Evolutionary conservation across 2,888 invertebrate species (phyloP).

Genomic region (Kuschelorhynchus macadamiae): DNA sequence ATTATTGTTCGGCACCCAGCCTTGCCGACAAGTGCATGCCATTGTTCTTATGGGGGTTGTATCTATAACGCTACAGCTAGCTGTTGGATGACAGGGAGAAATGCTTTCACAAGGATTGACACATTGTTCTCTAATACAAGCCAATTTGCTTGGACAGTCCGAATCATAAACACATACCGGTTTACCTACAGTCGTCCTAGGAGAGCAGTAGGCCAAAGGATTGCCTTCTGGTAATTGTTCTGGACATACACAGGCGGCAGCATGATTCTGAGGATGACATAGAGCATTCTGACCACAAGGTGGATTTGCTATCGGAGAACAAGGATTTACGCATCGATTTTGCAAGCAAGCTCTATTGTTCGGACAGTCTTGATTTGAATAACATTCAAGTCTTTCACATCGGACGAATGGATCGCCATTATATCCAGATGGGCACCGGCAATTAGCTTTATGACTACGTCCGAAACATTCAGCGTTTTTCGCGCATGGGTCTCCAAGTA

Average conservation of each 20-base stretch:
- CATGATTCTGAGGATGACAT: constrained; percentile 86
- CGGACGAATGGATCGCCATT: constrained; percentile 85
- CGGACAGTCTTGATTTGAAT: constrained; percentile 84
- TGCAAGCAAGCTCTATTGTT: constrained; percentile 80
- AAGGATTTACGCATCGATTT: constrained; percentile 85
- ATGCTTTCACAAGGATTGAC: constrained; percentile 84
- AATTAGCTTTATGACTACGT: constrained; percentile 82
- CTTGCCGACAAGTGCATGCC: constrained; percentile 89
- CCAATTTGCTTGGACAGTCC: constrained; percentile 85
- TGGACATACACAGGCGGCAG: constrained; percentile 87
- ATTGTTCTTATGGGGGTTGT: constrained; percentile 89
- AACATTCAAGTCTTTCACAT: constrained; percentile 85
- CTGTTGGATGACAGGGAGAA: constrained; percentile 82
- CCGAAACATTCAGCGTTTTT: constrained; percentile 89
- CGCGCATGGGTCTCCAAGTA: constrained; percentile 85
- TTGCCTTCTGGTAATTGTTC: constrained; percentile 84
- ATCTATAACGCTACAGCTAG: constrained; percentile 86
- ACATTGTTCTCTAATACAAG: constrained; percentile 85
- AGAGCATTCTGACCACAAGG: constrained; percentile 89
- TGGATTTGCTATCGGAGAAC: constrained; percentile 75
- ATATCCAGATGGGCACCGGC: constrained; percentile 83
- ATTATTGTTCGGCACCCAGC: constrained; percentile 84
- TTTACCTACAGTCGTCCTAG: constrained; percentile 69
- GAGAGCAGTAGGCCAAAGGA: constrained; percentile 82
- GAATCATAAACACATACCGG: constrained; percentile 83